Conservation (phyloP, 2,888 invertebrate species). For the Coleophora flavipennella region DNA sequence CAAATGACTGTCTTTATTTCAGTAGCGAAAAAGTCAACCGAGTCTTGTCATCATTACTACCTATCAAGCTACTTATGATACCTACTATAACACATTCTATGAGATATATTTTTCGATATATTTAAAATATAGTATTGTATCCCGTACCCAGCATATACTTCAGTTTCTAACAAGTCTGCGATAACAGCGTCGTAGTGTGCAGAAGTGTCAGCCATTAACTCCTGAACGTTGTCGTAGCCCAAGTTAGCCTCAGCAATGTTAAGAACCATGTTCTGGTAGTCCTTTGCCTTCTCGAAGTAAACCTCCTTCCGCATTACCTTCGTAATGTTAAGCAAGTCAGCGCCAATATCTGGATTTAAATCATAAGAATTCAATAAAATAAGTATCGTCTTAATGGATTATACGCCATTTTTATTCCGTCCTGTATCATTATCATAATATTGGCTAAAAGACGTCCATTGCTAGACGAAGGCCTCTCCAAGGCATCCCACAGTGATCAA, state of each 20-base stretch:
- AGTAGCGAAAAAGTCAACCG: no score
- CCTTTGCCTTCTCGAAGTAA: no score
- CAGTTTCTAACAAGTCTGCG: constrained; percentile 17
- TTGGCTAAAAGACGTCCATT: not conserved
- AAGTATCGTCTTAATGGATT: not conserved
- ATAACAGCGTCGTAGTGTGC: constrained; percentile 17
- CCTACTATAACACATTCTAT: no score
- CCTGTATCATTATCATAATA: not conserved
- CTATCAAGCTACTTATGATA: no score
- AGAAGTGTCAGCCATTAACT: constrained; percentile 10
- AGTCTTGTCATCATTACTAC: no score
- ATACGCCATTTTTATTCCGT: not conserved
- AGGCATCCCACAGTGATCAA: no score
- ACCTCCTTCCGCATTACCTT: no score
- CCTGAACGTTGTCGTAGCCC: constrained; percentile 8
- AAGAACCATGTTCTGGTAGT: constrained; percentile 2
- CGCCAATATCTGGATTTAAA: not conserved
- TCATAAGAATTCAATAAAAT: not conserved
- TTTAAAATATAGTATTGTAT: not conserved
- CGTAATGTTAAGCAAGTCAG: no score
- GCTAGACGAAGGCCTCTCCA: no score
- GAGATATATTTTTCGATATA: not conserved
- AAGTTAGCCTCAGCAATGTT: not conserved
- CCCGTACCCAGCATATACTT: constrained; percentile 17
- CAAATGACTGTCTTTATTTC: no score